Conservation (phyloP, 2,888 invertebrate species). For the Aspidiotus rigidus region DNA sequence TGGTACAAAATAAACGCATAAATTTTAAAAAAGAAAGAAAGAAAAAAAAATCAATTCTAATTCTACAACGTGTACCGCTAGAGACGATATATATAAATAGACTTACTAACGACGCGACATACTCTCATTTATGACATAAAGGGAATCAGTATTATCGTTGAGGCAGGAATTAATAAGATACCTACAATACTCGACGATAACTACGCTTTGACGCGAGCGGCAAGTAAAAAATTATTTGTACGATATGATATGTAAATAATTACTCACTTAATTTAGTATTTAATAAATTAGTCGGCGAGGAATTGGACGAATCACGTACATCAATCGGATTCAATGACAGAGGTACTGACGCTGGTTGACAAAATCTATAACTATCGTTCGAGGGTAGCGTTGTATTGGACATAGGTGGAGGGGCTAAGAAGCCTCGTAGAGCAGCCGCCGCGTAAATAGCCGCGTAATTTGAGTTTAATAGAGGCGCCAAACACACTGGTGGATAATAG, state of each 20-base stretch:
- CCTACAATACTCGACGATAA: too few relatives aligned
- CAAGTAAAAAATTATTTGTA: background rate
- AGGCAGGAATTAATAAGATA: too few relatives aligned
- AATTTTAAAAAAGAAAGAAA: too few relatives aligned
- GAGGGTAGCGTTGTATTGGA: slow-evolving; percentile 8
- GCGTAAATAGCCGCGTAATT: slow-evolving; percentile 38
- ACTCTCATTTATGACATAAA: too few relatives aligned
- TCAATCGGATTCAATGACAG: slow-evolving; percentile 25
- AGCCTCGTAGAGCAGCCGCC: slow-evolving; percentile 35
- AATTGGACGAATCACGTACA: slow-evolving; percentile 29
- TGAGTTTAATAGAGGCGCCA: slow-evolving; percentile 36
- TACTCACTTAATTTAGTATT: slow-evolving; percentile 27
- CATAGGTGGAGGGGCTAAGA: slow-evolving; percentile 18
- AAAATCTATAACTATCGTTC: slow-evolving; percentile 22
- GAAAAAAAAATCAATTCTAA: too few relatives aligned
- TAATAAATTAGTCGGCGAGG: slow-evolving; percentile 20
- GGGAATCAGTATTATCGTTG: too few relatives aligned
- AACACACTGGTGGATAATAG: slow-evolving; percentile 37
- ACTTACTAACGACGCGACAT: too few relatives aligned
- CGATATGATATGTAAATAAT: background rate
- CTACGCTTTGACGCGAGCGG: too few relatives aligned
- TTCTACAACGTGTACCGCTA: too few relatives aligned
- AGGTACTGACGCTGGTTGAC: slow-evolving; percentile 21
- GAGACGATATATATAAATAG: too few relatives aligned
- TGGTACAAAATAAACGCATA: too few relatives aligned